Base-by-base conservation (phyloP, 1,140 invertebrate species). In the Copidosoma floridanum region DNA sequence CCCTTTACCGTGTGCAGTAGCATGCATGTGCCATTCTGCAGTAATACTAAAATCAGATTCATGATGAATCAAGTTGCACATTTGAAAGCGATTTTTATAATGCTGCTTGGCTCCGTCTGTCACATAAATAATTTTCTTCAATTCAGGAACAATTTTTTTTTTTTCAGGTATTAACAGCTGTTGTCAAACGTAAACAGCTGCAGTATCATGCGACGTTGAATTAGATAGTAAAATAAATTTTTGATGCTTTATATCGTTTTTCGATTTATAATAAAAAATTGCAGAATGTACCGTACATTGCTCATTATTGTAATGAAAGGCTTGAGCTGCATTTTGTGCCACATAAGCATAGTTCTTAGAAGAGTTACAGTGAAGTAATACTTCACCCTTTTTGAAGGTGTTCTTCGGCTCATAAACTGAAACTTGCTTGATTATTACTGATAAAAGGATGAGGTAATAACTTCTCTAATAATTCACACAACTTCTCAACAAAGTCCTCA, bases 271-370 rank as follows among this genome's bases (percentile, higher is more conserved):
- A 64, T 64, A 68, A 51, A 46, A 41, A 32, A 66, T 57, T 46
- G 69, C 65, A 5, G 71, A 65, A 63, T 71, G 63, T 24, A 75
- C 41, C 18, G 72, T 72, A 20, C 52, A 52, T 57, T 74, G 71
- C 14, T 47, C 44, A 51, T 71, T 75, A 38, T 58, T 65, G 57
- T 68, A 77, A 60, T 76, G 69, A 43, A 51, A 69, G 7, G 61
- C 43, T 57, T 75, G 71, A 23, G 69, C 68, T 40, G 65, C 68
- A 65, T 76, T 64, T 63, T 74, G 69, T 35, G 68, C 61, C 0
- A 73, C 57, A 52, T 68, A 76, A 37, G 67, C 59, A 56, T 68
- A 77, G 52, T 76, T 74, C 65, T 77, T 64, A 18, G 70, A 67
- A 68, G 73, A 75, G 62, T 76, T 69, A 26, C 61, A 63, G n/a